These are phyloP conservation scores for Thinocorus orbignyianus DNA, from an alignment of 2,113 vertebrate species.

Conservation along the genomic window DNA sequence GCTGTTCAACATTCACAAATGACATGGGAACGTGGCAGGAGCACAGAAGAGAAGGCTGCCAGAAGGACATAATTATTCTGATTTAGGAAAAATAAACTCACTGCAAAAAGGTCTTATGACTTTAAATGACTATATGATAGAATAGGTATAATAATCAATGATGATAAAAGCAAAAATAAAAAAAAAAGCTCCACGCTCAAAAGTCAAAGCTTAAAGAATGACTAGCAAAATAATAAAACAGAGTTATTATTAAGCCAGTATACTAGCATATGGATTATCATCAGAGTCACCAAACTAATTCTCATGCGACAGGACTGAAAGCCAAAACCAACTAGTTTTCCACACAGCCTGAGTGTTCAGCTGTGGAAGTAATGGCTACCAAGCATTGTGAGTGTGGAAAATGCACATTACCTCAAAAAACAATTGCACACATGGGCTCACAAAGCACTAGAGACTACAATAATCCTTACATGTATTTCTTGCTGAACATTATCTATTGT, in stretches of 20 bases:
- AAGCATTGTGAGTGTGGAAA: not conserved
- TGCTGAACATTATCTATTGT: not conserved
- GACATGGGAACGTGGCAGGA: not conserved
- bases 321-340: not conserved
- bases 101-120: not conserved
- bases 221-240: not conserved
- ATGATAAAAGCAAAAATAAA: not conserved
- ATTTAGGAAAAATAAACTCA: not conserved
- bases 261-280: not conserved
- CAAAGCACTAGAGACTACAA: not conserved
- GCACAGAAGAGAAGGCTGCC: not conserved
- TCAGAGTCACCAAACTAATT: not conserved
- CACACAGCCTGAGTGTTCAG: not conserved
- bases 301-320: not conserved
- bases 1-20: not conserved
- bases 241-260: not conserved
- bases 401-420: not conserved
- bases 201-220: not conserved
- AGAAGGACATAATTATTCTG: not conserved
- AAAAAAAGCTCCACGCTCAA: not conserved
- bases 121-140: not conserved
- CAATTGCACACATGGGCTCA: not conserved
- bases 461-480: not conserved
- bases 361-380: not conserved
- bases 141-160: not conserved